phyloP scores from a whole-genome alignment of 2,797 vertebrate genomes.

The Semotilus atromaculatus region DNA sequence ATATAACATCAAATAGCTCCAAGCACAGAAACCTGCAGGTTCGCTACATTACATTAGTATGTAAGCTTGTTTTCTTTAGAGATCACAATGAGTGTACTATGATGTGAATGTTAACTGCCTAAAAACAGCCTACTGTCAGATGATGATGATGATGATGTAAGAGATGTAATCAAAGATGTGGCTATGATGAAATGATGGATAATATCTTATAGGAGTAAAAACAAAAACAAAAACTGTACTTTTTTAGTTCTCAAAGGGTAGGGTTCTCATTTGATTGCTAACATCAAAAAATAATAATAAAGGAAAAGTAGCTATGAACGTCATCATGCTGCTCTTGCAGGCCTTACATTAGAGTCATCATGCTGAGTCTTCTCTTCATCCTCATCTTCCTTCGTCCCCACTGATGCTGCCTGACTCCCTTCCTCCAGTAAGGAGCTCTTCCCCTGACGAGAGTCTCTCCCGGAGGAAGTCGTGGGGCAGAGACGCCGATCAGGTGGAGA shows the following conservation, averaged over 20 bases:
- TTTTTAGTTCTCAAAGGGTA: background rate
- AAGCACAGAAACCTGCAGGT: background rate
- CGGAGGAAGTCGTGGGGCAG: slow-evolving; percentile 82
- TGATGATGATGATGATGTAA: background rate
- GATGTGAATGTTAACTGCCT: background rate
- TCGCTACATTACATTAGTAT: background rate
- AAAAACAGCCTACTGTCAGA: background rate
- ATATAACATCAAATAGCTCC: background rate
- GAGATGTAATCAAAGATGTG: background rate
- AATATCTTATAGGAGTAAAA: background rate
- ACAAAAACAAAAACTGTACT: background rate
- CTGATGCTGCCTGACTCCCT: slow-evolving; percentile 72
- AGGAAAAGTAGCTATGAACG: background rate
- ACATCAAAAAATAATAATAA: background rate
- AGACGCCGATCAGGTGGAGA: slow-evolving; percentile 89
- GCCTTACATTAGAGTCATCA: slow-evolving; percentile 91
- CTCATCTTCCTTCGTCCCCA: slow-evolving; percentile 80
- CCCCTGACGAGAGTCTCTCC: slow-evolving; percentile 82
- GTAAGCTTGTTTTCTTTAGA: slow-evolving; percentile 7
- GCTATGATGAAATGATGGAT: slow-evolving; percentile 2
- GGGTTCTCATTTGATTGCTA: background rate
- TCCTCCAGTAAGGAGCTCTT: slow-evolving; percentile 78
- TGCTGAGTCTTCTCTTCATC: slow-evolving; percentile 86
- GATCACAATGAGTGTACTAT: background rate
- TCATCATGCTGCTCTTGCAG: background rate